Percentiles rank a stretch among this genome's conserved stretches.
Evolutionary conservation across 2,113 vertebrate species (phyloP).

Genomic region (Antidorcas marsupialis): DNA sequence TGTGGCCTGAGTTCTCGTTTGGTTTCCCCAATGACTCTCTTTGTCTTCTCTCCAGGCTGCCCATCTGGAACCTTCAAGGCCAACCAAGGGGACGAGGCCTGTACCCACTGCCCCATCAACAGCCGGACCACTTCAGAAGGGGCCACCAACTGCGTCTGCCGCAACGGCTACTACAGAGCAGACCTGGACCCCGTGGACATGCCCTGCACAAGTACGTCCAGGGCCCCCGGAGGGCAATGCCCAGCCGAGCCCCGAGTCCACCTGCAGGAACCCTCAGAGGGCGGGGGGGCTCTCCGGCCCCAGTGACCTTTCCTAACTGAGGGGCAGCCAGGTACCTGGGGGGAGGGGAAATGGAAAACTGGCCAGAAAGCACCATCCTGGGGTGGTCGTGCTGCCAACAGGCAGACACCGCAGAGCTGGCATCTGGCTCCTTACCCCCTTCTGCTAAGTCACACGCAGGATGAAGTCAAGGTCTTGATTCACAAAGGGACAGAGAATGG

Average conservation of each 20-base stretch:
- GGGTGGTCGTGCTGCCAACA: neutral
- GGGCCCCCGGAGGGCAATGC: rapidly evolving
- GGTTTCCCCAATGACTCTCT: neutral
- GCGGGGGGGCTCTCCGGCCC: rapidly evolving
- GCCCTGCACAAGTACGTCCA: conserved; percentile 92
- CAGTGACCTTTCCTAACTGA: neutral
- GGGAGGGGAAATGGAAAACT: neutral
- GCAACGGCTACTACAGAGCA: conserved; percentile 88
- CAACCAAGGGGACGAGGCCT: conserved; percentile 91
- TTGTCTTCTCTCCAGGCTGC: conserved; percentile 84
- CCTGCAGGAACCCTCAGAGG: neutral
- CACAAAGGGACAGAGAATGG: neutral
- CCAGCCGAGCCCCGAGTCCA: neutral
- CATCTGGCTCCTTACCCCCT: neutral
- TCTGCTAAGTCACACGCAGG: neutral
- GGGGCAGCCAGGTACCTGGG: neutral
- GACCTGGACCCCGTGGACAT: conserved; percentile 91
- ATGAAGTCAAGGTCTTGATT: neutral
- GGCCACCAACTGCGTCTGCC: conserved; percentile 91
- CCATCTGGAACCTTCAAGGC: conserved; percentile 90
- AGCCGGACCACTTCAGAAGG: conserved; percentile 91
- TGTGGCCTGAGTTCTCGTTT: neutral
- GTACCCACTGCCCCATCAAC: conserved; percentile 91
- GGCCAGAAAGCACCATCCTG: neutral
- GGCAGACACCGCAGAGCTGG: neutral